These are phyloP conservation scores for Zeuzera pyrina DNA, from an alignment of 2,888 invertebrate species.

Conservation along the genomic window DNA sequence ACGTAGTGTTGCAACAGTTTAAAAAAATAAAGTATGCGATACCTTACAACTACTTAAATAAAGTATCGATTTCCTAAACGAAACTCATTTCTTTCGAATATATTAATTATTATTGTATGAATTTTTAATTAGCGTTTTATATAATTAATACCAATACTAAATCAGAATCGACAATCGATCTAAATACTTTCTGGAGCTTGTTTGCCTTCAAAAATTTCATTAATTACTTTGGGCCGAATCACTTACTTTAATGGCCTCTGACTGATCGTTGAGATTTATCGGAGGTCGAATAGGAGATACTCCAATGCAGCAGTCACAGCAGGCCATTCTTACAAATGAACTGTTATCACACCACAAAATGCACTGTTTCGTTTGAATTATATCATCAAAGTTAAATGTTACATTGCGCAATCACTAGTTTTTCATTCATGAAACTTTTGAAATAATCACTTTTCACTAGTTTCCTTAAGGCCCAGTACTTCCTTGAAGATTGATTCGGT, in stretches of 20 bases:
- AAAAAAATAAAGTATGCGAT: too few species aligned
- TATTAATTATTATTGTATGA: too few species aligned
- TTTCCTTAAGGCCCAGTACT: slow-evolving; percentile 2
- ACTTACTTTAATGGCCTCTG: slow-evolving; percentile 85
- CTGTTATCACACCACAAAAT: slow-evolving; percentile 39
- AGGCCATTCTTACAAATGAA: slow-evolving; percentile 62
- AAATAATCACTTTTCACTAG: slow-evolving; percentile 1
- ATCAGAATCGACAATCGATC: too few species aligned
- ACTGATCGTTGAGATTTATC: slow-evolving; percentile 80
- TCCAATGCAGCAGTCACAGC: slow-evolving; percentile 78
- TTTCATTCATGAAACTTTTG: slow-evolving; percentile 7
- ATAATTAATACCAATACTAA: too few species aligned
- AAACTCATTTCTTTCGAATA: too few species aligned
- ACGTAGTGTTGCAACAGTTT: too few species aligned
- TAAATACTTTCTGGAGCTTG: too few species aligned
- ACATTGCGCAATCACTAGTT: slow-evolving; percentile 49
- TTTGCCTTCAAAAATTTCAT: too few species aligned
- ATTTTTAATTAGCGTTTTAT: too few species aligned
- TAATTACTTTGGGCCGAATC: too few species aligned
- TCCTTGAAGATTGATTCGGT: background rate
- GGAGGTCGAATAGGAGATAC: slow-evolving; percentile 82
- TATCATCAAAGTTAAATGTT: slow-evolving; percentile 23
- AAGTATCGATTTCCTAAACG: too few species aligned
- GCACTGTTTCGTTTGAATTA: slow-evolving; percentile 33
- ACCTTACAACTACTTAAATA: too few species aligned